A percentile compares a stretch with the other conserved stretches of the same genome.
phyloP scores from a whole-genome alignment of 2,888 invertebrate species.

The Agrotis exclamationis region DNA sequence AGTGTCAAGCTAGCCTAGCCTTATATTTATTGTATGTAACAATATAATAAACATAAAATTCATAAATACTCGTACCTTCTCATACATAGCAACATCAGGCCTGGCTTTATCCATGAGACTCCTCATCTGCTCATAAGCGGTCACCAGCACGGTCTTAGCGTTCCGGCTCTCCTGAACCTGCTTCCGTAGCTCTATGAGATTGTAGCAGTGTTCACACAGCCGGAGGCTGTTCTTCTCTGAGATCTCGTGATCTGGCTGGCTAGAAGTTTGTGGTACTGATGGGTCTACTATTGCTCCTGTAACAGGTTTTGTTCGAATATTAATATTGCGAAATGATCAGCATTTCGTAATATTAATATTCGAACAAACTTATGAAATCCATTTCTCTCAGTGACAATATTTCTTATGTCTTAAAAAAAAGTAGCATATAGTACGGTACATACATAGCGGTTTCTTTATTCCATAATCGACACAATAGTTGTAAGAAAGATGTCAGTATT shows the following conservation, averaged over 20 bases:
- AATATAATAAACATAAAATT: no score
- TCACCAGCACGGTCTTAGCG: slow-evolving; percentile 94
- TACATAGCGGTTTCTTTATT: no score
- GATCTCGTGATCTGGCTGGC: slow-evolving; percentile 78
- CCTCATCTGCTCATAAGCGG: slow-evolving; percentile 96
- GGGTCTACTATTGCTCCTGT: slow-evolving; percentile 88
- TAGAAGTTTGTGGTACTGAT: slow-evolving; percentile 77
- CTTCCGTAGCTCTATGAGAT: slow-evolving; percentile 95
- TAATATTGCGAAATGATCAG: background rate
- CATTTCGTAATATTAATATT: no score
- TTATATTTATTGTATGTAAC: no score
- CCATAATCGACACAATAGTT: no score
- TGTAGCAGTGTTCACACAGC: slow-evolving; percentile 94
- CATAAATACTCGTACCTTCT: slow-evolving; percentile 82
- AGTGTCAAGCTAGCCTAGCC: no score
- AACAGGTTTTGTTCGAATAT: slow-evolving; percentile 29
- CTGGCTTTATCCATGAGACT: slow-evolving; percentile 94
- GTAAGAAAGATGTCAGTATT: no score
- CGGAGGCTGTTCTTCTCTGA: slow-evolving; percentile 92
- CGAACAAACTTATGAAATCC: background rate
- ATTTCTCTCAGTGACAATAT: background rate
- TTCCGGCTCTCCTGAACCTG: slow-evolving; percentile 95
- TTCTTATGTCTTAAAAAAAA: background rate
- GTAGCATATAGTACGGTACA: no score
- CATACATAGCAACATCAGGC: slow-evolving; percentile 93